phyloP scores from a whole-genome alignment of 2,797 vertebrate genomes.

The Pitangus sulphuratus region DNA sequence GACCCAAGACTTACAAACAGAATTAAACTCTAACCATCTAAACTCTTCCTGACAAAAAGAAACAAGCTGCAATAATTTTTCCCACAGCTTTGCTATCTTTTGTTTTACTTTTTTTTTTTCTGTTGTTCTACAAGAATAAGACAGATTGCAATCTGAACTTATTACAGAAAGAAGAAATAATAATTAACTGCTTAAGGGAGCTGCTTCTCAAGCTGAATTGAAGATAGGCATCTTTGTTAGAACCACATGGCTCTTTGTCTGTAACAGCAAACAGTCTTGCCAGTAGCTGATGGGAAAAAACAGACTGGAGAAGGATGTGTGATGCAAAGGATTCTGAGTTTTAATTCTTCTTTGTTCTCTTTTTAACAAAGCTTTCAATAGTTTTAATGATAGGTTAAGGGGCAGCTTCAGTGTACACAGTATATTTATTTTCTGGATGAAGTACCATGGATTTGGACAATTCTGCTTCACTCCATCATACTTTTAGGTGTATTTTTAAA shows the following conservation, averaged over 20 bases:
- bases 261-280: neutral
- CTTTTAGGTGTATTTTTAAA: neutral
- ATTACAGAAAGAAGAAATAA: neutral
- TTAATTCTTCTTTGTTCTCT: neutral
- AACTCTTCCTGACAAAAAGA: neutral
- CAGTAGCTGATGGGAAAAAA: neutral
- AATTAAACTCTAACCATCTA: neutral
- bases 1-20: neutral
- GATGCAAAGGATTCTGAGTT: neutral
- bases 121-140: neutral
- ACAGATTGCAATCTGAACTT: slow-evolving; percentile 43
- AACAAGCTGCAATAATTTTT: neutral
- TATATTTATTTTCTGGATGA: neutral
- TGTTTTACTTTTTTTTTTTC: neutral
- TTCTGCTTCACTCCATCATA: neutral
- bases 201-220: slow-evolving; percentile 2
- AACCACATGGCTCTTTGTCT: neutral
- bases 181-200: slow-evolving; percentile 5
- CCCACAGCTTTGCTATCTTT: neutral
- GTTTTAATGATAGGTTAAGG: neutral
- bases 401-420: neutral
- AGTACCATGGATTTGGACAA: neutral
- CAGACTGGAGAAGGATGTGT: neutral
- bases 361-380: neutral
- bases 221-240: slow-evolving; percentile 36